A percentile compares a stretch with the other conserved stretches of the same genome.
Evolutionary conservation across 2,888 invertebrate species (phyloP).

Genomic region (Belgica antarctica): DNA sequence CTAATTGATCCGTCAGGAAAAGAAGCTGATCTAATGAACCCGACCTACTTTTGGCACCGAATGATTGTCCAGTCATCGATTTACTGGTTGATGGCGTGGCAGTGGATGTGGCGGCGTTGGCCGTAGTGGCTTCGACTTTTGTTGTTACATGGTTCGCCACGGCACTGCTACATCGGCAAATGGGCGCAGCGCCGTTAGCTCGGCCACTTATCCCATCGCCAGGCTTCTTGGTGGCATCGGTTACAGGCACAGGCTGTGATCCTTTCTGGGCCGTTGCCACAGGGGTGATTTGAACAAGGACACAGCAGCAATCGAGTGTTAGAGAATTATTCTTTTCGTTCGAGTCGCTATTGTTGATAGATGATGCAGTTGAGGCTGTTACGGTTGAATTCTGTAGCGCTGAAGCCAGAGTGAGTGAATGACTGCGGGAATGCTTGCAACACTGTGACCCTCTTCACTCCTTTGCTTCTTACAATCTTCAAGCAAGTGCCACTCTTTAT

Average conservation of each 20-base stretch:
- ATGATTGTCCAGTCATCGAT: conserved; percentile 38
- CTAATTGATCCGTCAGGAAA: conserved; percentile 41
- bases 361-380: conserved; percentile 42
- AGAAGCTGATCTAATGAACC: conserved; percentile 53
- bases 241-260: conserved; percentile 37
- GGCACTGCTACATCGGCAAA: conserved; percentile 43
- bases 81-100: conserved; percentile 40
- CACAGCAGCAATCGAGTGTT: conserved; percentile 57
- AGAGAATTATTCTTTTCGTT: conserved; percentile 54
- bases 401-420: conserved; percentile 44
- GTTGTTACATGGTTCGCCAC: conserved; percentile 34
- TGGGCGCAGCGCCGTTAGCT: conserved; percentile 36
- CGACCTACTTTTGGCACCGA: conserved; percentile 51
- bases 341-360: conserved; percentile 40
- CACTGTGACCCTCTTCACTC: not conserved
- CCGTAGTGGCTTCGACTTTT: not conserved
- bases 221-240: conserved; percentile 39
- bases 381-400: conserved; percentile 35
- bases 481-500: conserved; percentile 32
- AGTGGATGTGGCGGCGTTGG: too few species aligned
- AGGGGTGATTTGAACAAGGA: conserved; percentile 57
- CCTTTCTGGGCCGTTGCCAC: conserved; percentile 49
- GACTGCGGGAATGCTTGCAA: not conserved
- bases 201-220: conserved; percentile 42
- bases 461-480: conserved; percentile 1